Base-by-base conservation (phyloP, 92 coral and sea anemone genomes). In the Paramuricea clavata region DNA sequence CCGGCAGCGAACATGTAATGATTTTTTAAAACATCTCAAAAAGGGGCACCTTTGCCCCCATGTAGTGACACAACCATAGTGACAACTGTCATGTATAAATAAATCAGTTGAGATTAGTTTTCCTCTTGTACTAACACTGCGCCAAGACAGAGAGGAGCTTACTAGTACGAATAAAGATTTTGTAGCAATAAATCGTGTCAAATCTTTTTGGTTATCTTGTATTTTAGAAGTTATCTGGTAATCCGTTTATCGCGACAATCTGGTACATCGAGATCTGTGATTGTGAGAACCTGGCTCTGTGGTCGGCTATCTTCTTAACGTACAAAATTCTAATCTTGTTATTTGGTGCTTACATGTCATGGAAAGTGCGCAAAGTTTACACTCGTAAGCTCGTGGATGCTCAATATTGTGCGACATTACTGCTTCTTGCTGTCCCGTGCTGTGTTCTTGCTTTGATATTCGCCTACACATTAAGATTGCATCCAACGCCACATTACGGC, bases 301-400 rank as follows among this genome's bases (percentile, higher is more conserved):
- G 99, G 99, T 57, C 95, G 19, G 85, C 89, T 1, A 71, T 93
- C 73, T 86, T 97, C 34, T 90, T 97, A 0, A 31, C 88, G 1
- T 31, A 88, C 87, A 97, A 97, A 83, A 89, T 73, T 47, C 16
- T 92, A 22, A 49, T 94, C 67, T 86, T 91, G 52, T 31, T 93
- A 21, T 90, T 61, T 59, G 99, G 99, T 0, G 91, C 88, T 6
- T 94, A 93, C 56, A 92, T 97, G 81, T 95, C 99, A n/a, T 93
- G 99, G 98, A 98, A 94, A 78, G 92, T 95, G 5, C 91, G 99
- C 19, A 87, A 91, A 32, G 85, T 97, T 43, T 97, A 86, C 92
- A 94, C 95, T 50, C 93, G 94, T 2, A 79, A 93, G 4, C 88
- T 97, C 12, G 88, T 94, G 54, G 99, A 97, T 86, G 95, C 98